phyloP scores from a whole-genome alignment of 2,888 invertebrate species.

The Elysia crispata region DNA sequence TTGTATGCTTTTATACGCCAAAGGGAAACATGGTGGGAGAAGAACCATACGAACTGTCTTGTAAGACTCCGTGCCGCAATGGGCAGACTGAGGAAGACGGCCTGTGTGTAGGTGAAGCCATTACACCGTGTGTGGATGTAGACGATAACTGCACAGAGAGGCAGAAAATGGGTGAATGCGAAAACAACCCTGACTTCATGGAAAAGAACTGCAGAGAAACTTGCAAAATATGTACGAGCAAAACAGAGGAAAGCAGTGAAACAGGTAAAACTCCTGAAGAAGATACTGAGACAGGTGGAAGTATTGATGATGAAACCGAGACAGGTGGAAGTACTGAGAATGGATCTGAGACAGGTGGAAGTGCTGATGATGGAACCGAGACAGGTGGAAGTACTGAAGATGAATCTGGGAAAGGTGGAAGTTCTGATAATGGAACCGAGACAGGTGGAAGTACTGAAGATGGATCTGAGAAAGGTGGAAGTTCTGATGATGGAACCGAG shows the following conservation, averaged over 20 bases:
- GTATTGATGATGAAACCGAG: no score
- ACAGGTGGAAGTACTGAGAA: no score
- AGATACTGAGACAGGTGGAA: no score
- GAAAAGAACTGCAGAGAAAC: conserved; percentile 20
- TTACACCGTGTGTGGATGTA: conserved; percentile 3
- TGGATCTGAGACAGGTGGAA: no score
- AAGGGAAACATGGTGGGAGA: conserved; percentile 52
- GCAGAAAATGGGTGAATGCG: conserved; percentile 14
- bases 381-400: no score
- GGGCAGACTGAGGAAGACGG: conserved; percentile 45
- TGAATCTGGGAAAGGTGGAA: no score
- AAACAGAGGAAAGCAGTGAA: neutral
- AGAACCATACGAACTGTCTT: conserved; percentile 42
- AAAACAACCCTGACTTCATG: conserved; percentile 13
- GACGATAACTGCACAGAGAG: neutral
- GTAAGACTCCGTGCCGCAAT: conserved; percentile 31
- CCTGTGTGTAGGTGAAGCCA: conserved; percentile 49
- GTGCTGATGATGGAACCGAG: no score
- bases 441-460: no score
- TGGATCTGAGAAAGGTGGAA: no score
- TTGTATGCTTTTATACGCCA: conserved; percentile 52
- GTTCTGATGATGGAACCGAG: no score
- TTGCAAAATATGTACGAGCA: conserved; percentile 5
- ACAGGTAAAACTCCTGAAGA: no score
- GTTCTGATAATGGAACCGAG: no score